Base-by-base conservation (phyloP, 2,888 invertebrate species). In the Drosophila limbata region DNA sequence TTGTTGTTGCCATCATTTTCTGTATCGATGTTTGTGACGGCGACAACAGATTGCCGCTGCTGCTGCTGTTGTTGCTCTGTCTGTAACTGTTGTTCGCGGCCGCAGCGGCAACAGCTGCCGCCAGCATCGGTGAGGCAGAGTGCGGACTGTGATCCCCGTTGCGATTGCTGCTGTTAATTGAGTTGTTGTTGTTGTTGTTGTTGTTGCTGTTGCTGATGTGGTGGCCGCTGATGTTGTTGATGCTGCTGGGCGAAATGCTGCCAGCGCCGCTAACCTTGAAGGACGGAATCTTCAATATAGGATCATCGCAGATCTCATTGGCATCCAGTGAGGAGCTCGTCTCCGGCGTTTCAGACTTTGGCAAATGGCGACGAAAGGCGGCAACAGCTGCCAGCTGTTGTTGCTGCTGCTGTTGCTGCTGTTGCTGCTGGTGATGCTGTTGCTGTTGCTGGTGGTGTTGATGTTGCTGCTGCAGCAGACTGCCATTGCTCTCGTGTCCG, bases 201-300 rank as follows among this genome's bases (percentile, higher is more conserved):
- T 77, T 33, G 89, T 79, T 31, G 82, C 10, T 10, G 33, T 13
- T 11, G 33, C n/a, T 13, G 13, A 72, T 53, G 84, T 62, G 77
- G 19, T 92, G 93, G 40, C 15, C 65, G 48, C 25, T 52, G 72
- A 92, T 93, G 74, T 92, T 93, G 84, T 93, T 93, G 88, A 92
- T 93, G 60, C 69, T 81, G 57, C 60, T 68, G 17, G 91, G 90
- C 55, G 92, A 90, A 45, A 91, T 82, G 62, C 90, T 88, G 61
- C 91, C 85, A 52, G 92, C 89, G 61, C 91, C 92, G 76, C 90
- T 93, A 84, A 97, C 96, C 93, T 95, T 96, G 94, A 96, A 97
- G 94, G 97, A 97, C 94, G 98, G 98, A 95, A 98, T 97, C 94
- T 97, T 97, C 90, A 98, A 95, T 93, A 97, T 97, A 93, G 94